These are phyloP conservation scores for Drosophila nigromelanica DNA, from an alignment of 1,140 invertebrate species.

Conservation along the genomic window DNA sequence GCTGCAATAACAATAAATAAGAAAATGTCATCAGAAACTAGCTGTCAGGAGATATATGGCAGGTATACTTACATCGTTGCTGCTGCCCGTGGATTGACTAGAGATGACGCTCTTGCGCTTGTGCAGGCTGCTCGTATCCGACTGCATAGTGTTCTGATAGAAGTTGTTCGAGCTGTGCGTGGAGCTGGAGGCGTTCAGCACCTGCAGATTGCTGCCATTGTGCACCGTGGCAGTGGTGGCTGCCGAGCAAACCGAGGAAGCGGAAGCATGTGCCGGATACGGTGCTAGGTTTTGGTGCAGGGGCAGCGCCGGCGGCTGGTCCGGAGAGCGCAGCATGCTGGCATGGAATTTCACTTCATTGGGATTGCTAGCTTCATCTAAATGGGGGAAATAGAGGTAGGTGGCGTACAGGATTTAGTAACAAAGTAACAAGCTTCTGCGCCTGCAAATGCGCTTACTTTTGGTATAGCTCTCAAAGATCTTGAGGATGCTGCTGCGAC, in stretches of 20 bases:
- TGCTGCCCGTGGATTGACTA: conserved; percentile 84
- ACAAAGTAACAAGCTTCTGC: conserved; percentile 55
- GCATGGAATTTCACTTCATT: conserved; percentile 81
- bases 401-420: conserved; percentile 42
- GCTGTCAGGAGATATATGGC: neutral
- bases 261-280: conserved; percentile 75
- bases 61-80: conserved; percentile 77
- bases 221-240: conserved; percentile 78
- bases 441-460: conserved; percentile 59
- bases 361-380: conserved; percentile 82
- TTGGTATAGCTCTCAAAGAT: conserved; percentile 83
- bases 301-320: conserved; percentile 77
- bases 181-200: conserved; percentile 81
- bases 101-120: conserved; percentile 84
- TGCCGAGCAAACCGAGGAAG: conserved; percentile 74
- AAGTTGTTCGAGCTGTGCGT: conserved; percentile 84
- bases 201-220: conserved; percentile 74
- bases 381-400: neutral
- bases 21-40: neutral
- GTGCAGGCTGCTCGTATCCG: conserved; percentile 82
- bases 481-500: conserved; percentile 83
- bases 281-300: conserved; percentile 73
- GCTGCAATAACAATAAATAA: conserved; percentile 27
- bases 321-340: conserved; percentile 80
- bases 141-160: conserved; percentile 84